Evolutionary conservation across 2,888 invertebrate species (phyloP), one percentile per base, ranked within the genome.

Genomic region (Watsonalla cultraria): DNA sequence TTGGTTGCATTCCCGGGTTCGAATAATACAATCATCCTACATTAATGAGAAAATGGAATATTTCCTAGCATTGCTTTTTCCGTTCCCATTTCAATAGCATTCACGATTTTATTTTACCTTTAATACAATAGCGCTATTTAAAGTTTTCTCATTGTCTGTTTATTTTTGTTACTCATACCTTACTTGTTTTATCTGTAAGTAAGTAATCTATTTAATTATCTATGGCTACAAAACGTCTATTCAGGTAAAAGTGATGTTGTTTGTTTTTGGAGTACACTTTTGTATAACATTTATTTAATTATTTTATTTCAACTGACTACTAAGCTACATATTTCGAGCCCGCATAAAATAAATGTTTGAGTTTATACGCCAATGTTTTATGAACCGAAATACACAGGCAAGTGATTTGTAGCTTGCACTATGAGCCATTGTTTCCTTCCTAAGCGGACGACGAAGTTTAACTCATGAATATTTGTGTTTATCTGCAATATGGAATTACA

Each of bases 361-460:
- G 9, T 5, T 24, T 47, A 33, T 33, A 47, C 11, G 34, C 13
- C 33, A 13, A 37, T 14, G 9, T 49, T 42, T 39, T 39, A 39
- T 15, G 15, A 37, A 49, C 8, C 39, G 14, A 49, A 42, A 49
- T 49, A 8, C 15, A 9, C 15, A 48, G 15, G 9, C 49, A 37
- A 49, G 6, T 39, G 37, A 49, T 39, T 15, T 34, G 37, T 49
- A 13, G 37, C 37, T 37, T 35, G n/a, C 13, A 48, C 8, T 7
- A 35, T 47, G 48, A 48, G 37, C 7, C 9, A 37, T 48, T 48
- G 48, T 48, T 48, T 48, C 48, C 48, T 48, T 48, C 48, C 37
- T 35, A 37, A 48, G n/a, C 14, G 37, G 13, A 48, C 35, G 47
- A 47, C n/a, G n/a, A 7, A 13, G 34, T 13, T 7, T 7, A 34